Conservation (phyloP, 2,888 invertebrate species). For the Sarcophaga variegata region DNA sequence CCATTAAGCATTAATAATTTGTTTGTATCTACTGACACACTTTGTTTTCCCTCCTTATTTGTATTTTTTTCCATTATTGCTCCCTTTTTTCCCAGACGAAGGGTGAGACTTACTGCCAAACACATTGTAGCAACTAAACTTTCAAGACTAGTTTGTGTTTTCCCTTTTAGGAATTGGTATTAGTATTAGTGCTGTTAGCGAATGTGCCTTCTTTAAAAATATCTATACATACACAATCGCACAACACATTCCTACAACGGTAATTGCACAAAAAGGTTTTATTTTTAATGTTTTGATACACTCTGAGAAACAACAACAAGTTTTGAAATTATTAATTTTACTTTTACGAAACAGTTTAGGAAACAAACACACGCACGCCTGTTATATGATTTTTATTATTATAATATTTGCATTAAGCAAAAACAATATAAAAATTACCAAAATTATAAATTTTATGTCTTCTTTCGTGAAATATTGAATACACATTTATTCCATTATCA, state of each 20-base stretch:
- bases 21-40: constrained; percentile 67
- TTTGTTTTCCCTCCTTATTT: constrained; percentile 17
- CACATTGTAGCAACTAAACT: constrained; percentile 23
- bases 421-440: not conserved
- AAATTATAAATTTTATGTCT: constrained; percentile 6
- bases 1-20: constrained; percentile 37
- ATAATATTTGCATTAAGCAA: not conserved
- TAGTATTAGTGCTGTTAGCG: constrained; percentile 1
- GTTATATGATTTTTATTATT: not conserved
- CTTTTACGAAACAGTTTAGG: not conserved
- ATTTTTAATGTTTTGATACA: not conserved
- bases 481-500: constrained; percentile 18
- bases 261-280: not conserved
- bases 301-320: too few relatives aligned
- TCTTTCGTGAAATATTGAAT: not conserved
- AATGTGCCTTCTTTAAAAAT: constrained; percentile 30
- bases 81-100: not conserved
- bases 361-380: not conserved
- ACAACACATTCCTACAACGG: not conserved
- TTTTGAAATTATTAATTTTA: not conserved
- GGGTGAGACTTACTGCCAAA: constrained; percentile 19
- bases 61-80: not conserved
- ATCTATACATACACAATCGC: not conserved
- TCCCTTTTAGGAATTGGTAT: not conserved
- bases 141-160: not conserved